Evolutionary conservation across 1,140 invertebrate species (phyloP), one percentile per base, ranked within the genome.

Genomic region (Callitettix versicolor): DNA sequence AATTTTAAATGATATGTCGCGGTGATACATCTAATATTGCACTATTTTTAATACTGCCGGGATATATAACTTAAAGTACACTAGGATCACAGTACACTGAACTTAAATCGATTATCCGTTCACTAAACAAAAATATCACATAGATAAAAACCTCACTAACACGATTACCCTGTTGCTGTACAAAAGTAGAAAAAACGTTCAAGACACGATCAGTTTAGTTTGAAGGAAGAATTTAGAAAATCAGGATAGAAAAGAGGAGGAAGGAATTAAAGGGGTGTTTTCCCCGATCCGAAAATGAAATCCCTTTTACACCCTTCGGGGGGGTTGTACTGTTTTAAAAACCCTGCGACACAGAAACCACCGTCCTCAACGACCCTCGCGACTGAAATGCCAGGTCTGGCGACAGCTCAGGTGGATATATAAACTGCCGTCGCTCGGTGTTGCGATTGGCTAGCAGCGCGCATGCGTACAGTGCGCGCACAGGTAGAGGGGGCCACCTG

Each of bases 281-380:
- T 51, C 48, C 48, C 48, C 48, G 26, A 36, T 51, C 48, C 48
- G 48, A 51, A 51, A 36, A 30, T 30, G 26, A 51, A 36, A 38
- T 36, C 48, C 43, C 48, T 51, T 51, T 2, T 30, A 38, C 48
- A 51, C 48, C 48, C 48, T 51, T 51, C 48, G 48, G 36, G 48
- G 26, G 48, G 48, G 48, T 38, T 38, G 48, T 15, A 33, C 21
- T 26, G 47, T 24, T 26, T n/a, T n/a, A n/a, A n/a, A 20, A n/a
- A n/a, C 33, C 43, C 24, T 15, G 36, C 48, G 36, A 30, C 26
- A 30, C n/a, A 36, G 33, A 44, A 44, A 51, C 48, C 5, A 51
- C 46, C 24, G 48, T 38, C 18, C 48, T 38, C 30, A 11, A n/a
- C 15, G 24, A 26, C 11, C 11, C 20, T 17, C 34, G 33, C 18